Base-by-base conservation (phyloP, 2,888 invertebrate genomes). In the Amblyteles armatorius region DNA sequence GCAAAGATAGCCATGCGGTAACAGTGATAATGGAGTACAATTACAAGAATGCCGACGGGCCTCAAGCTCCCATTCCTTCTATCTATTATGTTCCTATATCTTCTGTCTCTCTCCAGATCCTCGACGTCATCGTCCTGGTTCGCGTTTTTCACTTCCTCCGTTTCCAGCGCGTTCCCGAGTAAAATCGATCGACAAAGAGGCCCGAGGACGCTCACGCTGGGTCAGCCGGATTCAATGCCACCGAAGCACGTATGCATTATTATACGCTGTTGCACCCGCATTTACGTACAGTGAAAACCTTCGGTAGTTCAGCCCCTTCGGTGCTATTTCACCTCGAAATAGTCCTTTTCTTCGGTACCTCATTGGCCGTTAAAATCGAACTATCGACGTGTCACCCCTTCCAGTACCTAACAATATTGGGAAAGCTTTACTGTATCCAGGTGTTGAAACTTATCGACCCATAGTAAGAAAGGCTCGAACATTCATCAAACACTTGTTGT, bases 201-300 rank as follows among this genome's bases (percentile, higher is more conserved):
- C 82, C 83, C 87, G 84, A 87, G 87, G 85, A 87, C 83, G 82
- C 81, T 87, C 85, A 81, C 85, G 87, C 86, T 88, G 88, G 88
- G 88, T 88, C 88, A 88, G 87, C 85, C 65, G 79, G 82, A 88
- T 88, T 88, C 88, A 88, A 88, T 88, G 88, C 87, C 88, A 88
- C 81, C 84, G 87, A 74, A 82, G 52, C 77, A 67, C 67, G 36
- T 67, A 77, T 67, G 67, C 67, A 77, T 40, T 19, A 22, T 79
- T 44, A 48, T 79, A 63, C 48, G 3, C 13, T n/a, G 44, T 71
- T 78, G 4, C n/a, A n/a, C n/a, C 52, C n/a, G 52, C 52, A 55
- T 55, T 55, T 55, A n/a, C 52, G 52, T 52, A 52, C 19, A 52
- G 52, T 52, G n/a, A 9, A 16, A 60, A 26, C 57, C 26, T 13